These are phyloP conservation scores for Myiotriccus ornatus DNA, from an alignment of 2,797 vertebrate species.

Conservation along the genomic window DNA sequence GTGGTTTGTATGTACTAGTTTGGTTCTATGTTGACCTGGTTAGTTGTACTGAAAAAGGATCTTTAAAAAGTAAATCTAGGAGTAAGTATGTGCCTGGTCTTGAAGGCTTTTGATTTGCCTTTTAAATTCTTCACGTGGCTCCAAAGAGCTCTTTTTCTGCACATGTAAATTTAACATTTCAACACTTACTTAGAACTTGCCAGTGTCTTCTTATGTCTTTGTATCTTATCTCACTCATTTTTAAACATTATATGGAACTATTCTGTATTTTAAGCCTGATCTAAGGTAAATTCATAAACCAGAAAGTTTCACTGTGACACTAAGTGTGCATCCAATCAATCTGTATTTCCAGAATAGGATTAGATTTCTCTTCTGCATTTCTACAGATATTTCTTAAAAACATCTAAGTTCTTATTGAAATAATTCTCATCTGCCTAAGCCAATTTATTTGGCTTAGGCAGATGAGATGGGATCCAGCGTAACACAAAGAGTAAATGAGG, in stretches of 20 bases:
- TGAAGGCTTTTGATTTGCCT: not conserved
- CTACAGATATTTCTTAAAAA: not conserved
- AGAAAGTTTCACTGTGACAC: not conserved
- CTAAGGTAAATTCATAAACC: not conserved
- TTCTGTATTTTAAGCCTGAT: not conserved
- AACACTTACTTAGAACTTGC: not conserved
- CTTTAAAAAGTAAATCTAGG: not conserved
- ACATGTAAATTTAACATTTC: not conserved
- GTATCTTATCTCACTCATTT: not conserved
- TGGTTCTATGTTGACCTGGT: not conserved
- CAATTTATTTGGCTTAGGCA: too few relatives aligned
- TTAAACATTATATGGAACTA: not conserved
- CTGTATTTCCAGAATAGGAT: not conserved
- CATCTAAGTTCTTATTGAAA: not conserved
- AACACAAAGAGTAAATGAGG: not conserved
- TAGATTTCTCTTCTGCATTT: not conserved
- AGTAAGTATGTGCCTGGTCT: not conserved
- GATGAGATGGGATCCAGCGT: not conserved
- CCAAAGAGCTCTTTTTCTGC: not conserved
- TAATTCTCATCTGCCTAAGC: not conserved
- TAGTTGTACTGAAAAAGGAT: not conserved
- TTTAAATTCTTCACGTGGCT: not conserved
- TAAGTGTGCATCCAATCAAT: not conserved
- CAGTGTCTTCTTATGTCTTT: not conserved
- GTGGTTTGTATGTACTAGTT: not conserved